phyloP scores from a whole-genome alignment of 2,797 vertebrate genomes.

The Acomys russatus region DNA sequence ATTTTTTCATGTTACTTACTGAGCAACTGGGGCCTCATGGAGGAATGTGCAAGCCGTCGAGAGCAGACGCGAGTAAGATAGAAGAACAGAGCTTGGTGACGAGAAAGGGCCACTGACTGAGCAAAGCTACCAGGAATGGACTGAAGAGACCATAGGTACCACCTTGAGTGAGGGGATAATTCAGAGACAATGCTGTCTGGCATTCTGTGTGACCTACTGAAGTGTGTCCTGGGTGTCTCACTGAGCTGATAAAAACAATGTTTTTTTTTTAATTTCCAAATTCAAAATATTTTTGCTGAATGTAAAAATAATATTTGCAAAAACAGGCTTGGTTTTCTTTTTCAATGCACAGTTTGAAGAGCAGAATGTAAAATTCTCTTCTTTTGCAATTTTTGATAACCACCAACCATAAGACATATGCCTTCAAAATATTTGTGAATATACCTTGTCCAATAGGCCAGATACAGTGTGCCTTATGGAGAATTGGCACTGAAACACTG shows the following conservation, averaged over 20 bases:
- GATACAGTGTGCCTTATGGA: not conserved
- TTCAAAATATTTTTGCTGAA: slow-evolving; percentile 24
- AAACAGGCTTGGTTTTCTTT: not conserved
- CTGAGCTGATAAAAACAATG: not conserved
- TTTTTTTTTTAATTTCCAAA: not conserved
- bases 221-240: not conserved
- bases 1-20: not conserved
- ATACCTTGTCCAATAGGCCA: not conserved
- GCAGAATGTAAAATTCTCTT: slow-evolving; percentile 3
- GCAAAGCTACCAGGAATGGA: not conserved
- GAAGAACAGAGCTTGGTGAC: not conserved
- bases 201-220: not conserved
- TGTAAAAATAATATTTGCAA: slow-evolving; percentile 16
- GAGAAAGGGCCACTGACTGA: not conserved
- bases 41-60: not conserved
- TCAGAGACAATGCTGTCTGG: not conserved
- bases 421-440: not conserved
- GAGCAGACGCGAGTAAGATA: not conserved
- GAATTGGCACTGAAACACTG: not conserved
- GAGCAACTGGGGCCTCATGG: not conserved
- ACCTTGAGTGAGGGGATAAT: not conserved
- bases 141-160: not conserved
- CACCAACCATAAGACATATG: not conserved
- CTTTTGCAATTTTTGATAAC: not conserved
- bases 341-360: not conserved